These are phyloP conservation scores for Acrocephalus scirpaceus DNA, from an alignment of 2,797 vertebrate genomes.

Conservation along the genomic window DNA sequence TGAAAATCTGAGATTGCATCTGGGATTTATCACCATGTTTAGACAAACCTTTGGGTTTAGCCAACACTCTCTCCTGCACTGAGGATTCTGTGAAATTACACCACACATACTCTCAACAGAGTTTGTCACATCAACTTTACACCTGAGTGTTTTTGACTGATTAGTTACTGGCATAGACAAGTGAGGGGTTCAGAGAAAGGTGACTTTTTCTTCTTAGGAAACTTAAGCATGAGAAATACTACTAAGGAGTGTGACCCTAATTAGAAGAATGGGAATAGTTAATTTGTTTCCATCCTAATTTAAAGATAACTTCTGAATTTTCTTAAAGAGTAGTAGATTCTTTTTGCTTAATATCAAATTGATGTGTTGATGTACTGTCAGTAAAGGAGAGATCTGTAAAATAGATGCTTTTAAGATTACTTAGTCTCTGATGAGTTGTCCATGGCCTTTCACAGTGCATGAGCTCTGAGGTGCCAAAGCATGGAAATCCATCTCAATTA, in stretches of 20 bases:
- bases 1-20: slow-evolving; percentile 3
- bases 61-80: not conserved
- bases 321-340: not conserved
- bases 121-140: not conserved
- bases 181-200: slow-evolving; percentile 23
- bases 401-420: not conserved
- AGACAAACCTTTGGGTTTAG: slow-evolving; percentile 36
- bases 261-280: not conserved
- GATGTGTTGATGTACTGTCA: not conserved
- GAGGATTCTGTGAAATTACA: not conserved
- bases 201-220: not conserved
- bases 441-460: not conserved
- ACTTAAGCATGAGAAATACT: not conserved
- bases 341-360: not conserved
- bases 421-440: not conserved
- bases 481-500: not conserved
- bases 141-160: not conserved
- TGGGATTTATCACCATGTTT: slow-evolving; percentile 51
- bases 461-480: not conserved
- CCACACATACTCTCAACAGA: not conserved
- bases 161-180: not conserved
- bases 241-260: not conserved
- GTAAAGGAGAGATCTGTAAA: not conserved
- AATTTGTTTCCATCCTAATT: not conserved
- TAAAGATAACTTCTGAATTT: not conserved